These are phyloP conservation scores for Xylocopa sonorina DNA, from an alignment of 1,140 invertebrate genomes.

Conservation along the genomic window DNA sequence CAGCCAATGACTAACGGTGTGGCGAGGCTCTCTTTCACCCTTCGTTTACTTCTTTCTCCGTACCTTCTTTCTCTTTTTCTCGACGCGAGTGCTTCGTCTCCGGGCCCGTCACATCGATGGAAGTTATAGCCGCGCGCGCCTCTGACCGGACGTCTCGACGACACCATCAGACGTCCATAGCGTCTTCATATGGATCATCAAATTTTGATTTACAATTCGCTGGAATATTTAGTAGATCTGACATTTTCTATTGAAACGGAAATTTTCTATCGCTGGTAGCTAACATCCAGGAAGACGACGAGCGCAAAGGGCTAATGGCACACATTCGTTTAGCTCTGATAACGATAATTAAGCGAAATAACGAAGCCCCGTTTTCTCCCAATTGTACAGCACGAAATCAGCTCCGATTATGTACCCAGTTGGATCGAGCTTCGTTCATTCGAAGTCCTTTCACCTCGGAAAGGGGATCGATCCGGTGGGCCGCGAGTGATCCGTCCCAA, in stretches of 20 bases:
- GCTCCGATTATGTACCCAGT: neutral
- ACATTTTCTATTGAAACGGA: too few species aligned
- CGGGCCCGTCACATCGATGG: neutral
- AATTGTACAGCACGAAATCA: neutral
- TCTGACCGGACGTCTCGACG: slow-evolving; percentile 8
- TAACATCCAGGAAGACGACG: too few species aligned
- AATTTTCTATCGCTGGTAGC: too few species aligned
- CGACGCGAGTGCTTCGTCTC: neutral
- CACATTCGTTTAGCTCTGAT: too few species aligned
- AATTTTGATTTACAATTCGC: too few species aligned
- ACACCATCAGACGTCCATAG: slow-evolving; percentile 17
- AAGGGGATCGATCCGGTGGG: neutral
- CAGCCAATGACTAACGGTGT: slow-evolving; percentile 61
- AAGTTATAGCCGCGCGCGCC: slow-evolving; percentile 10
- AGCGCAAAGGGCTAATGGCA: too few species aligned
- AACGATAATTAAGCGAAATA: neutral
- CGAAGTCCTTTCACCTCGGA: neutral
- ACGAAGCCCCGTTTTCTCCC: neutral
- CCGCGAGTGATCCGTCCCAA: slow-evolving; percentile 28
- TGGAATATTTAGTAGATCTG: too few species aligned
- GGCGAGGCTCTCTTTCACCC: slow-evolving; percentile 39
- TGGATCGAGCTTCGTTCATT: neutral
- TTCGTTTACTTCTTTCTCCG: slow-evolving; percentile 2
- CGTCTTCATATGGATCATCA: slow-evolving; percentile 7
- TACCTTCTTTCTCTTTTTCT: slow-evolving; percentile 28